phyloP scores from a whole-genome alignment of 2,888 invertebrate genomes.

The Lapara coniferarum region DNA sequence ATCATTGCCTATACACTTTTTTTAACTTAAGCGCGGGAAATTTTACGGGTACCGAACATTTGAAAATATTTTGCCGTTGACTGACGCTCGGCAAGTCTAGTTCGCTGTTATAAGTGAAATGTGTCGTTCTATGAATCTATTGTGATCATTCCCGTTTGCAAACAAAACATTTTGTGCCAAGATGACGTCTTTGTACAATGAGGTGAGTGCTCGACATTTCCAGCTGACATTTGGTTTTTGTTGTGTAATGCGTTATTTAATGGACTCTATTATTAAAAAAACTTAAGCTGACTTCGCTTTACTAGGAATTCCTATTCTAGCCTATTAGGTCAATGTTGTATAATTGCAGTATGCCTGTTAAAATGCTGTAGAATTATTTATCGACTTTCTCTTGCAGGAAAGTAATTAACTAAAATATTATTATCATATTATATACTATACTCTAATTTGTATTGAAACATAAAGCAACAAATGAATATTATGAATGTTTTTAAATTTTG shows the following conservation, averaged over 20 bases:
- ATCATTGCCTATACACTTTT: constrained; percentile 59
- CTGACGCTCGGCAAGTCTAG: constrained; percentile 26
- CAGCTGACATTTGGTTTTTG: constrained; percentile 75
- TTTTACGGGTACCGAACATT: constrained; percentile 55
- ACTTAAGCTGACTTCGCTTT: not conserved
- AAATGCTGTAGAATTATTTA: not conserved
- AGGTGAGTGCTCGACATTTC: constrained; percentile 81
- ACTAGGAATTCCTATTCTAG: not conserved
- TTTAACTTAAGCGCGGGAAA: constrained; percentile 61
- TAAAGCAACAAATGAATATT: no score
- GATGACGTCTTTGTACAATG: constrained; percentile 77
- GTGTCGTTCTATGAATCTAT: constrained; percentile 70
- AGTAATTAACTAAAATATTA: not conserved
- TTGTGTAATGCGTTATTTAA: constrained; percentile 58
- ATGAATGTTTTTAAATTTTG: no score
- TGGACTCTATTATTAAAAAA: constrained; percentile 11
- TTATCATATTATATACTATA: not conserved
- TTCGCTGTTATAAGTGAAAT: constrained; percentile 55
- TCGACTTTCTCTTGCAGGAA: not conserved
- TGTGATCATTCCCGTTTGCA: constrained; percentile 60
- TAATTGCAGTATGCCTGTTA: not conserved
- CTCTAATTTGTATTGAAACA: no score
- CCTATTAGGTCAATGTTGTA: not conserved
- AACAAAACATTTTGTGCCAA: constrained; percentile 60
- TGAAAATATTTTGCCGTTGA: constrained; percentile 35